Base-by-base conservation (phyloP, 2,113 vertebrate genomes). In the Myxocyprinus asiaticus region DNA sequence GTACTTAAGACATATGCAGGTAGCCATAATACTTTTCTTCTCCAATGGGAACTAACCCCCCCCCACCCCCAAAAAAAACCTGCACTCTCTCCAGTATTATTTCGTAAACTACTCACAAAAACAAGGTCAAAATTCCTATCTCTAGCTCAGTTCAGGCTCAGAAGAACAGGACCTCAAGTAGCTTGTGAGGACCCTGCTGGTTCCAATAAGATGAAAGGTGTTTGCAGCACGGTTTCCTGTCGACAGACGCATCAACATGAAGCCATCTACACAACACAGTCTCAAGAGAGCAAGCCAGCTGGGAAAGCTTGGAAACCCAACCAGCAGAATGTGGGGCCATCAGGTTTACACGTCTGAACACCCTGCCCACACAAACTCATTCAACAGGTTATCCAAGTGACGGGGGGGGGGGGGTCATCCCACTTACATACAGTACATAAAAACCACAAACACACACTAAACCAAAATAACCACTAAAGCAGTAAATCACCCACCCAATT, bases 121-220 rank as follows among this genome's bases (percentile, higher is more conserved):
- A 81, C 69, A 79, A 81, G 79, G 79, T 84, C 79, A 78, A 62
- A 48, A 58, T 43, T 66, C 51, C 58, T 63, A n/a, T 64, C 63
- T 48, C 78, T 17, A 59, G 66, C 59, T 62, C 15, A 2, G 53
- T 53, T 73, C n/a, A 62, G 45, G 9, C 51, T 44, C 43, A 59
- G 43, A 45, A 10, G 56, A 58, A 74, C 9, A 2, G 71, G 56
- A 74, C n/a, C 53, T n/a, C 47, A 11, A 59, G 70, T 11, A 59
- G 56, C 71, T 11, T 62, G 56, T 22, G 10, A 66, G 62, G 64
- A 66, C 61, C 22, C 22, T 33, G 22, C 22, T 33, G 22, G 22
- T 33, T 3, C 74, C 51, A 45, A 11, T 64, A 71, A 33, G 17
- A 56, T 22, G 72, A 59, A 44, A 53, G 0, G 9, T 11, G 9